Evolutionary conservation across 2,888 invertebrate species (phyloP).

Genomic region (Coleophora flavipennella): DNA sequence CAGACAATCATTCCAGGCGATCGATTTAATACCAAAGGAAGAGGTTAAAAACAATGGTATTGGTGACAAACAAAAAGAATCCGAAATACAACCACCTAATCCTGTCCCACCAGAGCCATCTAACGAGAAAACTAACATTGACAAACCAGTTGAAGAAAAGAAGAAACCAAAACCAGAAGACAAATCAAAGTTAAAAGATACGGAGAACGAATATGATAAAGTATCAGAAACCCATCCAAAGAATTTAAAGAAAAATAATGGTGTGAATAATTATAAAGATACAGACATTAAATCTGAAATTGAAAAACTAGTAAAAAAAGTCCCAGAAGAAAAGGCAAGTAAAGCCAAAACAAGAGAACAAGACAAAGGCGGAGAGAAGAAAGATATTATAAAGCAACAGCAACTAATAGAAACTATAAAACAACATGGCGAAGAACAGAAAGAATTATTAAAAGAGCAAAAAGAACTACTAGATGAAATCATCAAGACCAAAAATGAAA

Average conservation of each 20-base stretch:
- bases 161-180: constrained; percentile 27
- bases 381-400: constrained; percentile 51
- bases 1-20: too few relatives aligned
- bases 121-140: constrained; percentile 54
- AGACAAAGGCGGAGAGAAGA: constrained; percentile 23
- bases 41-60: too few relatives aligned
- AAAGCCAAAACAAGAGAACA: constrained; percentile 20
- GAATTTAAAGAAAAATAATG: constrained; percentile 32
- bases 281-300: constrained; percentile 15
- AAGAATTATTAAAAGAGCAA: constrained; percentile 78
- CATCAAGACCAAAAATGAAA: constrained; percentile 67
- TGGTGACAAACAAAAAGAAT: constrained; percentile 33
- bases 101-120: constrained; percentile 58
- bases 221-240: constrained; percentile 46
- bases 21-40: too few relatives aligned
- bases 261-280: constrained; percentile 22
- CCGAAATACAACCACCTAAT: constrained; percentile 60
- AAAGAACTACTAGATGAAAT: constrained; percentile 75
- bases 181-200: constrained; percentile 34
- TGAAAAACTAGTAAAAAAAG: constrained; percentile 20
- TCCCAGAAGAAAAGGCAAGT: constrained; percentile 26
- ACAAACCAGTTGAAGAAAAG: constrained; percentile 10
- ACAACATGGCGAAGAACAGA: constrained; percentile 78
- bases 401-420: constrained; percentile 76
- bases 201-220: constrained; percentile 29